Evolutionary conservation across 2,113 vertebrate species (phyloP), one percentile per base, ranked within the genome.

Genomic region (Protomyctophum bolini): DNA sequence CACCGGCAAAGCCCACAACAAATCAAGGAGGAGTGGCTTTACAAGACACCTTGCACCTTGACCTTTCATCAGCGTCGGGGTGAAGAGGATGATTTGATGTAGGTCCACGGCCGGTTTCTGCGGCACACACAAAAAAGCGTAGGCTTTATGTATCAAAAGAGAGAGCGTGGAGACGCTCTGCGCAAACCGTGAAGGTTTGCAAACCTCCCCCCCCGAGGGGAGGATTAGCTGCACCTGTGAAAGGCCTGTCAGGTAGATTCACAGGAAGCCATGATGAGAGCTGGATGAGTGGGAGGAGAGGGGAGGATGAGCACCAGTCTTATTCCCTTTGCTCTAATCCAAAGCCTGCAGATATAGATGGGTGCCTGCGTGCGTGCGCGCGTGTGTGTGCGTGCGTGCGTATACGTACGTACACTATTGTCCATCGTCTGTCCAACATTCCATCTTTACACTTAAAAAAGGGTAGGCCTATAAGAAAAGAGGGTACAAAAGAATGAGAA

Each of bases 281-380:
- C 76, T 65, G 70, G 81, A 83, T 59, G 75, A 72, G 81, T 81
- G 67, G 78, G 84, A 81, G 81, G 78, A 72, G 59, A 81, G 72
- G 73, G 66, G 47, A 47, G 71, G 67, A 51, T 15, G 46, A 56
- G 49, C 49, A n/a, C 7, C 12, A 14, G 10, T 48, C 41, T 62
- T 48, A 62, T 47, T 6, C 12, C 59, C 21, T 15, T 91, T 92
- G 21, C 91, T 92, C 89, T 89, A 88, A 91, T 89, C 93, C 92
- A 92, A 14, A 90, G 93, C 92, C 92, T 94, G 90, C 92, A 94
- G 90, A 88, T 15, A 64, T 10, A 47, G 41, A 9, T 14, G 57
- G 54, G 50, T 67, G 65, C 6, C 7, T 57, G 33, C 47, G 12
- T 47, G 2, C 14, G 12, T 62, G 45, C 47, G 58, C 10, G 58